Base-by-base conservation (phyloP, 64 coral and sea anemone genomes). In the Montipora sp. region DNA sequence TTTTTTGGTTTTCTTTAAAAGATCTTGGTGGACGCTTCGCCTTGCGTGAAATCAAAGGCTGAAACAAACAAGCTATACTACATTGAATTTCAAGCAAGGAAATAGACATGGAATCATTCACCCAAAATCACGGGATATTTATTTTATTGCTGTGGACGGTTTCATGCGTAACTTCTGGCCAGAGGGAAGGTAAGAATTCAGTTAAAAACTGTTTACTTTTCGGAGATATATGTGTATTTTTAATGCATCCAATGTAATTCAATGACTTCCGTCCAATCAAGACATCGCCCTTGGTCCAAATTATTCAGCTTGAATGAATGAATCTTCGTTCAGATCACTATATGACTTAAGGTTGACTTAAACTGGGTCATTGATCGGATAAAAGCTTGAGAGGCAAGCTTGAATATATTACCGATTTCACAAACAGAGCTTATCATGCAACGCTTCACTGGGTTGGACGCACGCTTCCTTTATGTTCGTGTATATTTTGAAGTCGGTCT, bases 1-100 rank as follows among this genome's bases (percentile, higher is more conserved):
- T 70, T 71, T 66, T 85, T 85, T 72, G 61, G 8, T 85, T 71
- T 85, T 85, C 44, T 50, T 85, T 71, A 61, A 66, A 85, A 85
- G 61, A 85, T 13, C 65, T 8, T 49, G 46, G 45, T 71, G 44
- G 66, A 48, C 45, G 65, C 63, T 69, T 13, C 0, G 19, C 16
- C 7, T 3, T 8, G 19, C 51, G 36, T 85, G 65, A 85, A 85
- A 51, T 72, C 63, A 71, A 85, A 63, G 59, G 16, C 16, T 81
- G 82, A 85, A 85, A 72, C 67, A 24, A 47, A 83, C 80, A 83
- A 83, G 80, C 36, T 57, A 6, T 65, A 47, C 16, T 19, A 85
- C 16, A 12, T 18, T 85, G 80, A 85, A 71, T 23, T 70, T 71
- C 65, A 5, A 72, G 65, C 14, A 67, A 7, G 10, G 82, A 48